Evolutionary conservation across 2,888 invertebrate genomes (phyloP).

Genomic region (Esperia sulphurella): DNA sequence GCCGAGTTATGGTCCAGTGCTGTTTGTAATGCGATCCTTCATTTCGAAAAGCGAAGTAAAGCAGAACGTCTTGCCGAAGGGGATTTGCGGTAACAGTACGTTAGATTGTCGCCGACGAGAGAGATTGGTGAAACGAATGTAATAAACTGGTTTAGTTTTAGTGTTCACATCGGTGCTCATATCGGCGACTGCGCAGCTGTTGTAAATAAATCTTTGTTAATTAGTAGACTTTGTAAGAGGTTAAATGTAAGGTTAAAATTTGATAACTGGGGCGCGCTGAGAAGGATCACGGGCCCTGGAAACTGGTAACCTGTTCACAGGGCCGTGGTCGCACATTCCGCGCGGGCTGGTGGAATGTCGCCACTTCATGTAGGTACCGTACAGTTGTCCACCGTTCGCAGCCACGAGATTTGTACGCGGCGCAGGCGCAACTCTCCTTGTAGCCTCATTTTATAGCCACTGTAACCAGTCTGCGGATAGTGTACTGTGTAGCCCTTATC

Average conservation of each 20-base stretch:
- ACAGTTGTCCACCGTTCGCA: conserved; percentile 55
- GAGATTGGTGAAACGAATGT: conserved; percentile 66
- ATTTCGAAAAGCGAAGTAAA: conserved; percentile 69
- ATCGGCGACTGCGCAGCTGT: conserved; percentile 49
- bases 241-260: conserved; percentile 53
- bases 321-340: conserved; percentile 66
- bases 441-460: conserved; percentile 55
- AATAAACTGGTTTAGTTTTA: conserved; percentile 65
- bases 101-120: conserved; percentile 63
- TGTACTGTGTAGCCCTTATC: conserved; percentile 58
- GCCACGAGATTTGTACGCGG: conserved; percentile 67
- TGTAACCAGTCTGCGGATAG: conserved; percentile 52
- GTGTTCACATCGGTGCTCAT: conserved; percentile 40
- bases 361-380: conserved; percentile 61
- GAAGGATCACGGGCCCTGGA: conserved; percentile 49
- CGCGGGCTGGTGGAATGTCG: conserved; percentile 69
- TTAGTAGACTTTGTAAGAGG: conserved; percentile 17
- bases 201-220: conserved; percentile 50
- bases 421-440: conserved; percentile 48
- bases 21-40: conserved; percentile 75
- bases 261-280: conserved; percentile 50
- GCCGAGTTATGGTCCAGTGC: conserved; percentile 77
- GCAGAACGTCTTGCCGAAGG: conserved; percentile 56
- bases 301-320: conserved; percentile 68
- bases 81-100: conserved; percentile 69